Evolutionary conservation across 2,797 vertebrate species (phyloP).

Genomic region (Geotrypetes seraphini): DNA sequence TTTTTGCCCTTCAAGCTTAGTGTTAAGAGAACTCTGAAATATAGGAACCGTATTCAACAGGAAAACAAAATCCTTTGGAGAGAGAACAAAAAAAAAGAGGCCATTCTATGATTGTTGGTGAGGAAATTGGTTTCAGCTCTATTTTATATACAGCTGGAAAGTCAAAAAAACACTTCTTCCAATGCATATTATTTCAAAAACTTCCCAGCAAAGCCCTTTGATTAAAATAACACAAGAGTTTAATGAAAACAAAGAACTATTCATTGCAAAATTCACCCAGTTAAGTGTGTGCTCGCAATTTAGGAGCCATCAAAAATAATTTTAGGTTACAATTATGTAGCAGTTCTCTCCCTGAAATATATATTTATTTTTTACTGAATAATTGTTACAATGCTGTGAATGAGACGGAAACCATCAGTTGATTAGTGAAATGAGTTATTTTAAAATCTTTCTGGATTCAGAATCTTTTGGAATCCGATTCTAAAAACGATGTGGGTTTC

Average conservation of each 20-base stretch:
- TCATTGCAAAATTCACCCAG: conserved; percentile 1
- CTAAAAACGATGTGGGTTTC: too few relatives aligned
- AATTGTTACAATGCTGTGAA: conserved; percentile 13
- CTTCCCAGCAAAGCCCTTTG: conserved; percentile 4
- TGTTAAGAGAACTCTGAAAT: too few relatives aligned
- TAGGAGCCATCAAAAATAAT: conserved; percentile 16
- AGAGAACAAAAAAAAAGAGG: too few relatives aligned
- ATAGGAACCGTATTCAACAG: too few relatives aligned
- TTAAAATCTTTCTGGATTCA: not conserved
- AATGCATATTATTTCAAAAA: not conserved
- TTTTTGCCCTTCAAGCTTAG: too few relatives aligned
- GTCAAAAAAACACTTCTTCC: not conserved
- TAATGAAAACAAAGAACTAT: not conserved
- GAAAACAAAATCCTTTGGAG: too few relatives aligned
- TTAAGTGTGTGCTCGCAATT: not conserved
- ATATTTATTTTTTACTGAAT: not conserved
- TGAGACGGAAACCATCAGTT: not conserved
- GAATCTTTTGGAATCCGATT: not conserved
- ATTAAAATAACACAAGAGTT: not conserved
- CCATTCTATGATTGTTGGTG: not conserved
- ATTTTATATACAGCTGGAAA: not conserved
- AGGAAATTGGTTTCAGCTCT: not conserved
- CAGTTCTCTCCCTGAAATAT: not conserved
- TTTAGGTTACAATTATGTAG: conserved; percentile 2
- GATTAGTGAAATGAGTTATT: not conserved